Conservation (phyloP, 2,113 vertebrate species). For the Heliornis fulica region DNA sequence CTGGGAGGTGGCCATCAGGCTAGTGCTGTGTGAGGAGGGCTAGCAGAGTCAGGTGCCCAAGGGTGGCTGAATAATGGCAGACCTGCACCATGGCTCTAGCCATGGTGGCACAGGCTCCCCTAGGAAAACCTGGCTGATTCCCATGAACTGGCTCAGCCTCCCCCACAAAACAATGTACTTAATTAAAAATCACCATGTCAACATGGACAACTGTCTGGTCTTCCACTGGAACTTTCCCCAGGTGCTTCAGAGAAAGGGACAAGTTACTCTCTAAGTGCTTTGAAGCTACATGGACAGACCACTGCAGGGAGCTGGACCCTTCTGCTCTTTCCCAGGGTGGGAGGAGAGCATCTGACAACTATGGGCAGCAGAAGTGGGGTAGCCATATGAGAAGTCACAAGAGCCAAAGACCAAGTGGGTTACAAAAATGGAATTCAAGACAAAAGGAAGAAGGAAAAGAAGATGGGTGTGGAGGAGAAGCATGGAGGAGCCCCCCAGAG, state of each 20-base stretch:
- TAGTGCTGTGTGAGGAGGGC: neutral
- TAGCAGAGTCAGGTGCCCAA: rapidly evolving
- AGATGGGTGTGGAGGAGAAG: neutral
- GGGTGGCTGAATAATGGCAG: neutral
- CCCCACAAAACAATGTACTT: neutral
- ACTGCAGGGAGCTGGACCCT: neutral
- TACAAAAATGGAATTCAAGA: neutral
- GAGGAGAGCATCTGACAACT: neutral
- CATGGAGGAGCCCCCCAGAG: neutral
- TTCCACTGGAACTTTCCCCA: neutral
- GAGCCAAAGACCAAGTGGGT: neutral
- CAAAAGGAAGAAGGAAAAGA: neutral
- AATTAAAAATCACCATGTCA: neutral
- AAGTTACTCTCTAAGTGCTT: neutral
- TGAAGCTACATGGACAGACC: neutral
- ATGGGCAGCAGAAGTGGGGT: neutral
- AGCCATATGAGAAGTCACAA: neutral
- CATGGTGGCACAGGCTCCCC: rapidly evolving
- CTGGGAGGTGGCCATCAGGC: neutral
- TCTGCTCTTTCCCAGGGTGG: neutral
- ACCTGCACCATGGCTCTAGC: rapidly evolving
- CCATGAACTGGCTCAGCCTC: neutral
- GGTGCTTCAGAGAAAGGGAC: neutral
- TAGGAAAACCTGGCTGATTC: neutral
- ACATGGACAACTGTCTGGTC: neutral